phyloP scores from a whole-genome alignment of 2,888 invertebrate genomes.

The Caprella mutica region DNA sequence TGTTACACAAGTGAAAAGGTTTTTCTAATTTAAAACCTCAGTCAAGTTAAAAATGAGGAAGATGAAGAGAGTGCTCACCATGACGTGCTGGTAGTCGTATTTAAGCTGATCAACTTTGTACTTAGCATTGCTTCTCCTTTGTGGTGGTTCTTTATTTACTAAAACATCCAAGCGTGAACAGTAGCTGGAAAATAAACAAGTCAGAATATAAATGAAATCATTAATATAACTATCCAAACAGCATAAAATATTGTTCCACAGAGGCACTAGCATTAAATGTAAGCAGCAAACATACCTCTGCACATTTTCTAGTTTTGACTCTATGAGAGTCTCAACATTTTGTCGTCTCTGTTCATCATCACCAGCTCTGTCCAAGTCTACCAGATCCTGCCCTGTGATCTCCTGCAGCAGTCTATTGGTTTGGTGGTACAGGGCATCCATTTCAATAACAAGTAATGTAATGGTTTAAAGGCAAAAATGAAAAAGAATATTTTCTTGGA shows the following conservation, averaged over 20 bases:
- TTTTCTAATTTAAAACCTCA: background rate
- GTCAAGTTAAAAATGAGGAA: background rate
- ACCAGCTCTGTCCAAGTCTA: constrained; percentile 50
- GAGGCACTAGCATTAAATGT: background rate
- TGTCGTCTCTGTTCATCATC: constrained; percentile 48
- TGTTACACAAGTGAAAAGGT: too few species aligned
- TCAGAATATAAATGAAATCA: background rate
- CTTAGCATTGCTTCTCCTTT: constrained; percentile 74
- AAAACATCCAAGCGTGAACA: constrained; percentile 79
- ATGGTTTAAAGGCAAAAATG: too few species aligned
- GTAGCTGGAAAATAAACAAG: constrained; percentile 59
- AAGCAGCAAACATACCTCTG: constrained; percentile 52
- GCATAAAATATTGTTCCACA: constrained; percentile 43
- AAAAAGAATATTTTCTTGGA: too few species aligned
- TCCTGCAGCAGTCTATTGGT: constrained; percentile 79
- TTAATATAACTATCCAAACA: background rate
- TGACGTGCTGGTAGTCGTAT: constrained; percentile 80
- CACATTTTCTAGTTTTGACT: constrained; percentile 59
- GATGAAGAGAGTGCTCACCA: constrained; percentile 44
- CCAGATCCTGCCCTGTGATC: constrained; percentile 43
- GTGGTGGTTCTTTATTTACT: constrained; percentile 75
- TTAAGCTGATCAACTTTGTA: constrained; percentile 87
- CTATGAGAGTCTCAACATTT: constrained; percentile 40
- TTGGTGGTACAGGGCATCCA: constrained; percentile 83
- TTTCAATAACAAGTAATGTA: too few species aligned